Percentiles rank a stretch among this genome's conserved stretches.
Conservation (phyloP, 2,888 invertebrate species). For the Ashinkailepas kermadecensis region DNA sequence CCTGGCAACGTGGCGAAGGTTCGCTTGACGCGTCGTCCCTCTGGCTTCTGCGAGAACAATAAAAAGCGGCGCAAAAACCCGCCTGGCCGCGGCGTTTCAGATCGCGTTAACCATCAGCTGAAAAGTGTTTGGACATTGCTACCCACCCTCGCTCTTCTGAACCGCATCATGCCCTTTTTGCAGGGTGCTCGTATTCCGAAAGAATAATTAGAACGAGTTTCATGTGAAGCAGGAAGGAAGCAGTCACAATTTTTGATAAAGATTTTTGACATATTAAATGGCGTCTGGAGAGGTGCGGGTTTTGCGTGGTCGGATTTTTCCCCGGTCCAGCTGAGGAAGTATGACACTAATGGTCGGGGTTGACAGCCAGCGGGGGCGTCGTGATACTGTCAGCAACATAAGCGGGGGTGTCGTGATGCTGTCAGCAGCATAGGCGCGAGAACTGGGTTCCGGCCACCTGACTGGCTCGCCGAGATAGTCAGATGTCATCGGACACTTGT, state of each 20-base stretch:
- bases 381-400: no score
- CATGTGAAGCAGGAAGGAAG: slow-evolving; percentile 14
- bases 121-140: slow-evolving; percentile 3
- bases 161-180: not conserved
- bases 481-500: no score
- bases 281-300: not conserved
- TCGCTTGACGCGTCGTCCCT: not conserved
- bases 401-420: not conserved
- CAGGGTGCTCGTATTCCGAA: not conserved
- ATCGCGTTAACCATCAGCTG: slow-evolving; percentile 4
- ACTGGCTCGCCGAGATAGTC: no score
- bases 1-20: not conserved
- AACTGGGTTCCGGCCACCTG: no score
- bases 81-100: not conserved
- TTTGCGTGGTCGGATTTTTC: not conserved
- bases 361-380: not conserved
- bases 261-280: not conserved
- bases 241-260: not conserved
- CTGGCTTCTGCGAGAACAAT: not conserved
- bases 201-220: slow-evolving; percentile 2
- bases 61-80: not conserved
- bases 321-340: not conserved
- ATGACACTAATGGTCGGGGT: not conserved
- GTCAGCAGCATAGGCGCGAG: no score
- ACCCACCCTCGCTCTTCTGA: not conserved